Conservation (phyloP, 2,113 vertebrate species). For the Clinocottus analis region DNA sequence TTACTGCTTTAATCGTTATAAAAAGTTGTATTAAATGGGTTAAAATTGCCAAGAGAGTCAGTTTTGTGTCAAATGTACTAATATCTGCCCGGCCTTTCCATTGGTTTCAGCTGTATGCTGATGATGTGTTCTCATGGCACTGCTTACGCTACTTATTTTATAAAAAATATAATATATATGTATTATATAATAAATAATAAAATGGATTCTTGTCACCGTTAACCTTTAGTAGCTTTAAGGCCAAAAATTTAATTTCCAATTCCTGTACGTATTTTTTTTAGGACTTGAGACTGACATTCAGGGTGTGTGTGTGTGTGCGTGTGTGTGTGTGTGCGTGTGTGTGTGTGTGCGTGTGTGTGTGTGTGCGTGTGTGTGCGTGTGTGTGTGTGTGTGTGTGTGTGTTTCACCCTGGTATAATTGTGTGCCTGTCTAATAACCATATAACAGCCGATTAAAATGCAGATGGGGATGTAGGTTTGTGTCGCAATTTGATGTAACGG, state of each 20-base stretch:
- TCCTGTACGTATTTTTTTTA: neutral
- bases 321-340: conserved; percentile 1
- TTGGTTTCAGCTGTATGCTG: neutral
- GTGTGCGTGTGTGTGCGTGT: too few species aligned
- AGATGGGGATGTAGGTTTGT: neutral
- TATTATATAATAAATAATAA: too few species aligned
- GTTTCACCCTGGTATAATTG: neutral
- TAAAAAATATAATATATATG: neutral
- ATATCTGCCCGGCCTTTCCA: neutral
- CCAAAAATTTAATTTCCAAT: neutral
- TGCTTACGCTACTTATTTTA: neutral
- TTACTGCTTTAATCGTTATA: neutral
- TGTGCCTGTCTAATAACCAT: conserved; percentile 17
- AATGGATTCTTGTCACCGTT: neutral
- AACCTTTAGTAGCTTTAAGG: neutral
- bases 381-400: neutral
- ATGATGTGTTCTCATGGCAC: neutral
- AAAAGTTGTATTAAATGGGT: neutral
- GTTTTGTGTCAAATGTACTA: neutral
- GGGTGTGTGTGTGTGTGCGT: conserved; percentile 5
- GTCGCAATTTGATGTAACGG: neutral
- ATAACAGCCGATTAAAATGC: conserved; percentile 16
- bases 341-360: neutral
- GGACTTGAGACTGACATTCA: neutral
- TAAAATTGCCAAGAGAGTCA: neutral